Evolutionary conservation across 2,113 vertebrate species (phyloP).

Genomic region (Taurulus bubalis): DNA sequence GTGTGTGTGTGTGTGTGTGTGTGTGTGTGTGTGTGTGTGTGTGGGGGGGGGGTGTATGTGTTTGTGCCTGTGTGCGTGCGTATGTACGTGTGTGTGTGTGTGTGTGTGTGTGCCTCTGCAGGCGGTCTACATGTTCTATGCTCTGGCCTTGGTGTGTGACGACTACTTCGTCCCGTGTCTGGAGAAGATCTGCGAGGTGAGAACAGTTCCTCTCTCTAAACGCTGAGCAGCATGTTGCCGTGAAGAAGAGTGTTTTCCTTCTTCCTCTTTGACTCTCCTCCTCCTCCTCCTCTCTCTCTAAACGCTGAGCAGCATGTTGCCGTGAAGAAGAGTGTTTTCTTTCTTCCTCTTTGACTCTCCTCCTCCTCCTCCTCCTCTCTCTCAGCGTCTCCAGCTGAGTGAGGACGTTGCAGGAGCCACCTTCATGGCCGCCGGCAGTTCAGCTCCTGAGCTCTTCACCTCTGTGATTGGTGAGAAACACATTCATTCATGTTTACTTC

Average conservation of each 20-base stretch:
- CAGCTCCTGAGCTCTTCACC: conserved; percentile 96
- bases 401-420: conserved; percentile 98
- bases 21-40: not conserved
- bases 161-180: conserved; percentile 98
- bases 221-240: not conserved
- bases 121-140: conserved; percentile 99
- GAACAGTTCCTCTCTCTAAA: conserved; percentile 36
- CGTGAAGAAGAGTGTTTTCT: too few species aligned
- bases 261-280: not conserved
- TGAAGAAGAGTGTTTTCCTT: not conserved
- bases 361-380: not conserved
- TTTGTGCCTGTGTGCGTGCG: too few species aligned
- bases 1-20: not conserved
- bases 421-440: conserved; percentile 98
- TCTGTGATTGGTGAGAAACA: conserved; percentile 93
- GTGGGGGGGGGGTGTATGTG: too few species aligned
- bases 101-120: conserved; percentile 70
- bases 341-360: not conserved
- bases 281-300: not conserved
- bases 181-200: conserved; percentile 97
- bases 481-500: not conserved
- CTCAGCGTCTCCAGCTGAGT: conserved; percentile 93
- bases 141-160: conserved; percentile 95
- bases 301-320: too few species aligned
- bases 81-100: not conserved